Conservation (phyloP, 2,113 vertebrate species). For the Callipepla californica region DNA sequence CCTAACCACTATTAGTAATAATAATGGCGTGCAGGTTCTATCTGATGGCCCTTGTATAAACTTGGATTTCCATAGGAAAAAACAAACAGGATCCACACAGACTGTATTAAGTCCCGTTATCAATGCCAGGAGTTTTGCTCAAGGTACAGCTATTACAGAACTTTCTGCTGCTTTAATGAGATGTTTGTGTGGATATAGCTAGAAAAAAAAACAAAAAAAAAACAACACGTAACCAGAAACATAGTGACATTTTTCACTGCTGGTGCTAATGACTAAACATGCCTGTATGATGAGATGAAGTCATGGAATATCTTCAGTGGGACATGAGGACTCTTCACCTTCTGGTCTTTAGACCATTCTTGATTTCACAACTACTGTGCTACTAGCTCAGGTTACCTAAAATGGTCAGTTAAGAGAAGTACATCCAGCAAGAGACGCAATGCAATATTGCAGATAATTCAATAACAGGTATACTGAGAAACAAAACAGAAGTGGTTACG, state of each 20-base stretch:
- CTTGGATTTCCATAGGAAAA: conserved; percentile 68
- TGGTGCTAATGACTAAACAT: background rate
- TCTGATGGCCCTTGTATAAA: conserved; percentile 51
- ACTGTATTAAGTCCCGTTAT: background rate
- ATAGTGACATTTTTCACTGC: background rate
- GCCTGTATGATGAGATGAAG: background rate
- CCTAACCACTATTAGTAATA: conserved; percentile 63
- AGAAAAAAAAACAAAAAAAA: background rate
- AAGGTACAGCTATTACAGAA: background rate
- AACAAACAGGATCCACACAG: conserved; percentile 54
- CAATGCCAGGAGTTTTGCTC: background rate
- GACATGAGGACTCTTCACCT: background rate
- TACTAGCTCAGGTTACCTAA: background rate
- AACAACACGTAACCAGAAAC: background rate
- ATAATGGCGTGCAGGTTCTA: conserved; percentile 57
- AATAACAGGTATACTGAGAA: background rate
- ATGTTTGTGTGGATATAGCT: background rate
- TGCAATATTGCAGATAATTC: background rate
- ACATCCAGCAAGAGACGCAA: background rate
- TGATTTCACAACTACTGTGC: background rate
- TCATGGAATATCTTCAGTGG: background rate
- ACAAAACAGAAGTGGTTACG: background rate
- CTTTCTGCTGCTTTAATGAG: background rate
- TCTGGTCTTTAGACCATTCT: background rate
- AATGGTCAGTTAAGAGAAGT: background rate